These are phyloP conservation scores for Bombus sibiricus DNA, from an alignment of 1,140 invertebrate species.

Conservation along the genomic window DNA sequence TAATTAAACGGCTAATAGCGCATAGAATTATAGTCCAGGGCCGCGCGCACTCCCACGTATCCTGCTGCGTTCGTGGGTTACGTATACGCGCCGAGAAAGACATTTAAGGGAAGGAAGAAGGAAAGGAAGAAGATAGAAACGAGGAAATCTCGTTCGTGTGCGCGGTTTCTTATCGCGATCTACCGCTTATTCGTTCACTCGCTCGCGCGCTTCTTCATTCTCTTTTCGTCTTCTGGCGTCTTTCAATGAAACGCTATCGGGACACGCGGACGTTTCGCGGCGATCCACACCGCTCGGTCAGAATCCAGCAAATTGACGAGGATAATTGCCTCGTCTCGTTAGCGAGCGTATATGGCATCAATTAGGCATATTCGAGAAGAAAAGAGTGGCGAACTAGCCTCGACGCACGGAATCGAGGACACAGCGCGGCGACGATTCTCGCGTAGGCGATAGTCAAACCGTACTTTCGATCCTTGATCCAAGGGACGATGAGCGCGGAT, in stretches of 20 bases:
- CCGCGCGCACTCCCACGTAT: conserved; percentile 80
- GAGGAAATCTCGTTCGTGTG: conserved; percentile 40
- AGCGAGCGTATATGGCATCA: conserved; percentile 50
- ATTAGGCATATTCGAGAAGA: conserved; percentile 22
- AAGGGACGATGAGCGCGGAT: conserved; percentile 15
- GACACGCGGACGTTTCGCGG: conserved; percentile 39
- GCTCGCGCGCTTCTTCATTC: not conserved
- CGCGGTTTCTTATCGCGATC: conserved; percentile 12
- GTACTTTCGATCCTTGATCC: conserved; percentile 38
- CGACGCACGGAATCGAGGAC: conserved; percentile 11
- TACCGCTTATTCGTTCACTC: not conserved
- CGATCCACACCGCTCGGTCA: conserved; percentile 27
- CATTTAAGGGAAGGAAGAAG: conserved; percentile 9
- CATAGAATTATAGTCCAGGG: conserved; percentile 81
- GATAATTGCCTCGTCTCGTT: conserved; percentile 77
- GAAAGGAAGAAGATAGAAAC: conserved; percentile 29
- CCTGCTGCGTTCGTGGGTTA: conserved; percentile 38
- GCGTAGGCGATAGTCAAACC: not conserved
- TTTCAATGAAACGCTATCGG: conserved; percentile 20
- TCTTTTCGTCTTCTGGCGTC: conserved; percentile 30
- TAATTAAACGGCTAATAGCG: conserved; percentile 83
- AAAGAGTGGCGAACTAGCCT: not conserved
- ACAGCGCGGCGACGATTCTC: not conserved
- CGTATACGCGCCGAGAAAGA: conserved; percentile 19
- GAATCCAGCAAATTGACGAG: conserved; percentile 75